These are phyloP conservation scores for Lethrus apterus DNA, from an alignment of 1,140 invertebrate genomes.

Conservation along the genomic window DNA sequence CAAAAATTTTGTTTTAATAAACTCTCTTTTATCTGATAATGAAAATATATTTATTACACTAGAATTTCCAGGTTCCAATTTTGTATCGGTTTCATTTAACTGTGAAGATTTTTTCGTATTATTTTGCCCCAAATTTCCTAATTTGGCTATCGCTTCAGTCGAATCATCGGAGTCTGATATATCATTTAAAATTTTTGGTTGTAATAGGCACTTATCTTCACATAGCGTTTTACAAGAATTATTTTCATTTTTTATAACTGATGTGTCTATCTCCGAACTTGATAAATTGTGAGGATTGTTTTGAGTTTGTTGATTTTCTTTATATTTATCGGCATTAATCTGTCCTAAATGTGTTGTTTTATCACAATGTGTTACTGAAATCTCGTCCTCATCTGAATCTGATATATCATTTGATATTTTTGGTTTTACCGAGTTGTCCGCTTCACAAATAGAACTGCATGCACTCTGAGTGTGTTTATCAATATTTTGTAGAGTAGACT, in stretches of 20 bases:
- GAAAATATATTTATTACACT: neutral
- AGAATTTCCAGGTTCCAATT: neutral
- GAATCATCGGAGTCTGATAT: neutral
- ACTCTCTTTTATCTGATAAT: constrained; percentile 34
- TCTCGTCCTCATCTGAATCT: constrained; percentile 14
- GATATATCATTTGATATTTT: neutral
- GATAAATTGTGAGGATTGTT: neutral
- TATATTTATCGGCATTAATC: neutral
- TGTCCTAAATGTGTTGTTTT: neutral
- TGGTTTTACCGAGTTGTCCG: neutral
- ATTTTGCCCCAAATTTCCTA: neutral
- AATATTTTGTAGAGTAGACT: neutral
- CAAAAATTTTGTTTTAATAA: constrained; percentile 69
- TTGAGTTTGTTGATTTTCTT: constrained; percentile 9
- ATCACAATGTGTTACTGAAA: no score
- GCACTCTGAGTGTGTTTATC: no score
- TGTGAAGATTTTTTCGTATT: neutral
- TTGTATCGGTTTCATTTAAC: neutral
- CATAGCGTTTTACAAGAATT: neutral
- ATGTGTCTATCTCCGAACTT: neutral
- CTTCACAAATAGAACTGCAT: neutral
- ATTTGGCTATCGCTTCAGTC: neutral
- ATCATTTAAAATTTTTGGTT: neutral
- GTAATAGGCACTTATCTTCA: neutral
- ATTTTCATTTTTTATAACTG: neutral